These are phyloP conservation scores for Ptilorrhoa leucosticta DNA, from an alignment of 2,113 vertebrate species.

Conservation along the genomic window DNA sequence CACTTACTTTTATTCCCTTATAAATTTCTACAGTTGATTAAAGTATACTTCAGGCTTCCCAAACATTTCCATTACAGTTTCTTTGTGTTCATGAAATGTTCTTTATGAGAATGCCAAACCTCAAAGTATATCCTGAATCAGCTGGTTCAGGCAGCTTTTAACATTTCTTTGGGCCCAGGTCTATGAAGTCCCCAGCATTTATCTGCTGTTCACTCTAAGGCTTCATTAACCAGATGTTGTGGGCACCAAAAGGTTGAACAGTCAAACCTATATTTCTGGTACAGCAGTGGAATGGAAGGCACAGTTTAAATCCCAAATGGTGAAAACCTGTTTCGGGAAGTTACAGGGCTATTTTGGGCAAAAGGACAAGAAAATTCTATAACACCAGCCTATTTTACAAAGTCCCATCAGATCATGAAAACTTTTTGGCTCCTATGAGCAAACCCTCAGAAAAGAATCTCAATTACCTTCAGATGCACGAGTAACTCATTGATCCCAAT, in stretches of 20 bases:
- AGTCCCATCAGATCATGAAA: neutral
- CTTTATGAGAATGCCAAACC: neutral
- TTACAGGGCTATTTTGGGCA: neutral
- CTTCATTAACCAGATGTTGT: neutral
- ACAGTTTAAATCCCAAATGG: neutral
- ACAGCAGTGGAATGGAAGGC: neutral
- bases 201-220: neutral
- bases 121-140: neutral
- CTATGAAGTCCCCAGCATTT: neutral
- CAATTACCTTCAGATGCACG: neutral
- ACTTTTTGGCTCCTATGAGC: neutral
- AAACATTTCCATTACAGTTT: neutral
- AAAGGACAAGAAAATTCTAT: neutral
- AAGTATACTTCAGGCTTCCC: neutral
- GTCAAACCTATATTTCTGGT: neutral
- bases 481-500: neutral
- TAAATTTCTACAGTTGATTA: constrained; percentile 2
- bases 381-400: neutral
- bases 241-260: neutral
- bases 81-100: neutral
- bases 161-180: neutral
- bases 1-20: neutral
- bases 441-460: neutral
- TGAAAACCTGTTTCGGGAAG: neutral
- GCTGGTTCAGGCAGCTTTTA: neutral